A percentile compares a stretch with the other conserved stretches of the same genome.
Conservation (phyloP, 1,140 invertebrate species). For the Drosophila pseudoobscura region DNA sequence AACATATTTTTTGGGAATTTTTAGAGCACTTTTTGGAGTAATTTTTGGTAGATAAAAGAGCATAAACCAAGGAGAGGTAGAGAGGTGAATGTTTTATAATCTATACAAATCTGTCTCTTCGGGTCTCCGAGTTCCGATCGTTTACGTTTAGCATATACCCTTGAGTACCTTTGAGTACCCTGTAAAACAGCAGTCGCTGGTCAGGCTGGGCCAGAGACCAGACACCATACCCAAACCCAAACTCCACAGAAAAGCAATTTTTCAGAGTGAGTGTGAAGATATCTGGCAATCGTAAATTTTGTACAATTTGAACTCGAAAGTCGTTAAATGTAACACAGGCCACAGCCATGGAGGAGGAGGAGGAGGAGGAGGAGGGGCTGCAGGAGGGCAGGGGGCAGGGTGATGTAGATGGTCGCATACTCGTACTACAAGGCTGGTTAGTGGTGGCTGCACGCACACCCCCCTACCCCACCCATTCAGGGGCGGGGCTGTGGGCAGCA, state of each 20-base stretch:
- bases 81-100: no score
- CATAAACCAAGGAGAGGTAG: no score
- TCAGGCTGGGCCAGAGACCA: no score
- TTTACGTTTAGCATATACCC: no score
- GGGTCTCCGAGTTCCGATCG: no score
- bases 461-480: slow-evolving; percentile 8
- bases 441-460: slow-evolving; percentile 2
- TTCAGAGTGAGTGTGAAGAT: slow-evolving; percentile 64
- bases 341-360: slow-evolving; percentile 21
- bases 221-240: slow-evolving; percentile 7
- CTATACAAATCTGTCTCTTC: no score
- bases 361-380: background rate
- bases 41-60: no score
- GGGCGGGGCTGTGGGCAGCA: slow-evolving; percentile 13
- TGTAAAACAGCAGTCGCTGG: no score
- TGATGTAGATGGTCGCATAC: background rate
- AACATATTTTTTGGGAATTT: no score
- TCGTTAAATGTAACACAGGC: slow-evolving; percentile 77
- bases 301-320: slow-evolving; percentile 80
- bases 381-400: background rate
- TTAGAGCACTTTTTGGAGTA: no score
- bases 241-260: slow-evolving; percentile 39
- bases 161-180: background rate
- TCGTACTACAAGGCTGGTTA: background rate
- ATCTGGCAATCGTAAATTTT: slow-evolving; percentile 69